A percentile compares a stretch with the other conserved stretches of the same genome.
Conservation (phyloP, 1,140 invertebrate species). For the Brevipalpus yothersi region DNA sequence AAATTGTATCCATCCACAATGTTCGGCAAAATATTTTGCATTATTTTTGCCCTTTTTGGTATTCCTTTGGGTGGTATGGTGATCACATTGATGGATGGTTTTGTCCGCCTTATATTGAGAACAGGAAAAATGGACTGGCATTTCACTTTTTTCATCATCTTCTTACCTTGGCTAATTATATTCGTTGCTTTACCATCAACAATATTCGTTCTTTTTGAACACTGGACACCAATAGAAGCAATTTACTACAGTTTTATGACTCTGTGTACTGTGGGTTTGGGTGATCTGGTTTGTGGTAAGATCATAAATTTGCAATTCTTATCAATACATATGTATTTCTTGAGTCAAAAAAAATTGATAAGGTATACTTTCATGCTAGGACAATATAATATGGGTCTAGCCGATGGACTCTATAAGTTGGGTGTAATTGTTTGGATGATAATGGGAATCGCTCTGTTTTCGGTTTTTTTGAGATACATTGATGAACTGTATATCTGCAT, state of each 20-base stretch:
- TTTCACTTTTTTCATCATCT: constrained; percentile 6
- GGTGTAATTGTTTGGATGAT: constrained; percentile 55
- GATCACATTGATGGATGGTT: constrained; percentile 14
- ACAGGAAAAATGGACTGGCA: too few relatives aligned
- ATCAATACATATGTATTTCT: not conserved
- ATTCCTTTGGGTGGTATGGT: constrained; percentile 39
- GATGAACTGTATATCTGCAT: constrained; percentile 20
- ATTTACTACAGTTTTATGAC: constrained; percentile 80
- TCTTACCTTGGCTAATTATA: constrained; percentile 57
- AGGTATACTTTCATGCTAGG: constrained; percentile 15
- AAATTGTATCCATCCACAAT: constrained; percentile 55
- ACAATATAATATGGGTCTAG: too few relatives aligned
- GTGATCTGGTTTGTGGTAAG: constrained; percentile 62
- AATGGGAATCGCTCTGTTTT: constrained; percentile 62
- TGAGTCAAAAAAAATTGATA: constrained; percentile 13
- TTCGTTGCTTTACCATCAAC: constrained; percentile 74
- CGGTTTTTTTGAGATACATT: constrained; percentile 73
- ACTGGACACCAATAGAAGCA: constrained; percentile 60
- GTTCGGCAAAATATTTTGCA: constrained; percentile 58
- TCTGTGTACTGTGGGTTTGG: constrained; percentile 78
- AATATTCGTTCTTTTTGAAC: constrained; percentile 62
- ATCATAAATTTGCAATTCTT: not conserved
- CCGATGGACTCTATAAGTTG: constrained; percentile 33
- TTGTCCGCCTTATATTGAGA: not conserved
- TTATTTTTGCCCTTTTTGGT: constrained; percentile 50